Conservation (phyloP, 2,888 invertebrate genomes). For the Conus canariensis region DNA sequence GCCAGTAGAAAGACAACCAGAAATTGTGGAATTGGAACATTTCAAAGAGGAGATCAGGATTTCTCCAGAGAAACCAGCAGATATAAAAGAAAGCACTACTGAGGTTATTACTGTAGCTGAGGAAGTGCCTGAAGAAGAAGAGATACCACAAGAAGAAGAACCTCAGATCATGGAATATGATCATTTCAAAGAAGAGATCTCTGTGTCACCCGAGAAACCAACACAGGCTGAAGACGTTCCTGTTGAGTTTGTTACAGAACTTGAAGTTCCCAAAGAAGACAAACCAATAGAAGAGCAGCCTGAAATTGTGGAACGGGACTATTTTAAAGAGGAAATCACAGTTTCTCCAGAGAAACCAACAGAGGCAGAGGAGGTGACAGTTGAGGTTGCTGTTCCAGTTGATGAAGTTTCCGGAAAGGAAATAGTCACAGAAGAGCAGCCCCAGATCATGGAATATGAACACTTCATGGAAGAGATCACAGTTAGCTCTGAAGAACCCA, state of each 20-base stretch:
- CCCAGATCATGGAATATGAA: conserved; percentile 34
- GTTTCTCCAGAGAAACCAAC: conserved; percentile 30
- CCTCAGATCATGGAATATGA: conserved; percentile 41
- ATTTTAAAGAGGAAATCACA: conserved; percentile 41
- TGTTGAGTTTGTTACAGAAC: not conserved
- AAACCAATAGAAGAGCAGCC: not conserved
- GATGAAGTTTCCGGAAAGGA: conserved; percentile 28
- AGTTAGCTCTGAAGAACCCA: not conserved
- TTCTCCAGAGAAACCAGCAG: conserved; percentile 29
- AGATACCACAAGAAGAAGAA: conserved; percentile 21
- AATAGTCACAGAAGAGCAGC: not conserved
- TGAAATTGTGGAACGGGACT: not conserved
- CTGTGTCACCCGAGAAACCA: conserved; percentile 37
- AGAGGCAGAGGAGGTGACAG: not conserved
- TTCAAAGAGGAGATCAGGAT: conserved; percentile 37
- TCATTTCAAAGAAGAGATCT: conserved; percentile 43
- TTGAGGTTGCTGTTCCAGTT: conserved; percentile 7
- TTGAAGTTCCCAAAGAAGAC: not conserved
- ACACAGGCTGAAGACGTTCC: not conserved
- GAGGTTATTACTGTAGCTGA: not conserved
- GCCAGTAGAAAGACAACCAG: conserved; percentile 15
- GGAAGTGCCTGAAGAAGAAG: not conserved
- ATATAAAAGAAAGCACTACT: conserved; percentile 18
- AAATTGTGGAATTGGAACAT: conserved; percentile 36
- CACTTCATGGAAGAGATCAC: conserved; percentile 29